phyloP scores from a whole-genome alignment of 2,797 vertebrate species.

The Channallabes apus region DNA sequence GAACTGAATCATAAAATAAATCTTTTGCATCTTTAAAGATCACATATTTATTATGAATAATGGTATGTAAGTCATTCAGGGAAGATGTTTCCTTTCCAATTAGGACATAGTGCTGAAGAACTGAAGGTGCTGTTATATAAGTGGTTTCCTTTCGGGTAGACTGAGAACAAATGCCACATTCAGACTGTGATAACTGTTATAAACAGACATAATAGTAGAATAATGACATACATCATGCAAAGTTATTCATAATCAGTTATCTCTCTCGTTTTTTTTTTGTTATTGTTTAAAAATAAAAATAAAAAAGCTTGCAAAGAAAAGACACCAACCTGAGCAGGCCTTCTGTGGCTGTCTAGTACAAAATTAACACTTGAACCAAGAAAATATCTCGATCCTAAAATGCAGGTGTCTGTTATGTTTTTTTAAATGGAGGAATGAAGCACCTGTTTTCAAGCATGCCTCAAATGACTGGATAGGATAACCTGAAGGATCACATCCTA shows the following conservation, averaged over 20 bases:
- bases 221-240: background rate
- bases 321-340: background rate
- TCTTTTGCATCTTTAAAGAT: background rate
- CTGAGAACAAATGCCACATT: background rate
- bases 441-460: background rate
- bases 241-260: background rate
- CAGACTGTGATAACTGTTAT: background rate
- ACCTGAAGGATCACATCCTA: background rate
- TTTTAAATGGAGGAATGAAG: background rate
- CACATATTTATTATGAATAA: background rate
- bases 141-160: background rate
- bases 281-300: too few relatives aligned
- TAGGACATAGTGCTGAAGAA: background rate
- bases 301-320: background rate
- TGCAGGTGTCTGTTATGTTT: background rate
- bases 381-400: background rate
- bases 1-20: background rate
- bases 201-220: background rate
- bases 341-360: background rate
- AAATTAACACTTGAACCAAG: background rate
- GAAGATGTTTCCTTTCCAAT: background rate
- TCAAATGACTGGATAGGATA: background rate
- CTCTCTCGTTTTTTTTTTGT: background rate
- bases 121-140: background rate
- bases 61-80: background rate